Percentiles rank a stretch among this genome's conserved stretches.
phyloP scores from a whole-genome alignment of 2,113 vertebrate genomes.

The Bostrychus sinensis region DNA sequence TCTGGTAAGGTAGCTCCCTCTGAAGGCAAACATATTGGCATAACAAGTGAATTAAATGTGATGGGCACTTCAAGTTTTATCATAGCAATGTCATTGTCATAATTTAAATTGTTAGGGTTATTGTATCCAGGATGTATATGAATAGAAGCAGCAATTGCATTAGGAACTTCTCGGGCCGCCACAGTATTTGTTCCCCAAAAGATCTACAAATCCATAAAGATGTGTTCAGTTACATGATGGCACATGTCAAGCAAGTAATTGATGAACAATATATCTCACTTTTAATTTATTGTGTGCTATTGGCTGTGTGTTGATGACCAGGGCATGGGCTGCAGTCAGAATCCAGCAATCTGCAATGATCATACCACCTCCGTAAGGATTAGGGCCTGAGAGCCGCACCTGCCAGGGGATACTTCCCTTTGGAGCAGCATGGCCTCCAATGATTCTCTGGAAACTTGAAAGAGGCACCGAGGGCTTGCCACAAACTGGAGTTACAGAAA shows the following conservation, averaged over 20 bases:
- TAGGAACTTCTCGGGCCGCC: rapidly evolving
- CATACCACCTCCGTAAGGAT: slow-evolving; percentile 31
- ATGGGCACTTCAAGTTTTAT: slow-evolving; percentile 51
- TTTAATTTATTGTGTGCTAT: rapidly evolving
- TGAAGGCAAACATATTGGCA: slow-evolving; percentile 75
- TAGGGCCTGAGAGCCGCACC: slow-evolving; percentile 17
- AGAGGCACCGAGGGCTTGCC: slow-evolving; percentile 37
- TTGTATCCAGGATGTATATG: slow-evolving; percentile 61
- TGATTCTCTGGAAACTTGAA: slow-evolving; percentile 27
- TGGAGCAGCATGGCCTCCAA: slow-evolving; percentile 52
- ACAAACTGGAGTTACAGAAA: slow-evolving; percentile 60
- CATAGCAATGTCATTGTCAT: slow-evolving; percentile 71
- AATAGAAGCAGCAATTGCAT: slow-evolving; percentile 15
- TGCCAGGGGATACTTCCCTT: slow-evolving; percentile 73
- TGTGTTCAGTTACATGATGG: not conserved
- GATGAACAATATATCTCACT: slow-evolving; percentile 31
- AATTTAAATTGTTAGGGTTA: rapidly evolving
- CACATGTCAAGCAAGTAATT: no score
- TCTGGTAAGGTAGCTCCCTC: not conserved
- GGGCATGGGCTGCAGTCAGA: slow-evolving; percentile 73
- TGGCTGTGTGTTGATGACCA: rapidly evolving
- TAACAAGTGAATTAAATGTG: slow-evolving; percentile 56
- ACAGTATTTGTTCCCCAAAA: slow-evolving; percentile 48
- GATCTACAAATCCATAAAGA: slow-evolving; percentile 21
- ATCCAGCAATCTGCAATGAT: slow-evolving; percentile 73